Evolutionary conservation across 2,797 vertebrate genomes (phyloP).

Genomic region (Acipenser oxyrinchus): DNA sequence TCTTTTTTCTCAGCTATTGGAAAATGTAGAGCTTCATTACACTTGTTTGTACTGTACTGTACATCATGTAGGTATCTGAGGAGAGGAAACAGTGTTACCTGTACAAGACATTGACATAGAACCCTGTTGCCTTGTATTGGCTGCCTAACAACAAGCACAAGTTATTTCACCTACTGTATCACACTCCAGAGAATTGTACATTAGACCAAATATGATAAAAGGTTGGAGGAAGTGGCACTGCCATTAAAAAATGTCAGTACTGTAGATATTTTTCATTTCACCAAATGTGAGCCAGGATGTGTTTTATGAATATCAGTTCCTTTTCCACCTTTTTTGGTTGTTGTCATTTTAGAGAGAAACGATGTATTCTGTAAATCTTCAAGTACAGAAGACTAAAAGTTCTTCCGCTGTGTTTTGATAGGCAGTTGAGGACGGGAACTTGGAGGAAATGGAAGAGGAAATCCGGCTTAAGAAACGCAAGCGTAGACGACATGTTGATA

Average conservation of each 20-base stretch:
- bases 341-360: constrained; percentile 10
- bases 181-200: too few relatives aligned
- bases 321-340: constrained; percentile 14
- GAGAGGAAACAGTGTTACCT: constrained; percentile 1
- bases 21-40: too few relatives aligned
- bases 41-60: constrained; percentile 1
- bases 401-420: constrained; percentile 31
- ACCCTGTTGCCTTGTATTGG: too few relatives aligned
- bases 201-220: too few relatives aligned
- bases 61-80: neutral
- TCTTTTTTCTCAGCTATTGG: too few relatives aligned
- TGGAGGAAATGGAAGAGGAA: constrained; percentile 98
- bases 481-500: constrained; percentile 83
- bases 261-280: too few relatives aligned
- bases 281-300: too few relatives aligned
- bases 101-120: neutral
- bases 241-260: too few relatives aligned
- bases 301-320: neutral
- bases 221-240: too few relatives aligned
- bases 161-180: too few relatives aligned
- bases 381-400: neutral
- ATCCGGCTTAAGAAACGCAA: constrained; percentile 92
- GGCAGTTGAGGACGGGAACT: constrained; percentile 95
- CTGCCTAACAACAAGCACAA: too few relatives aligned
- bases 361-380: neutral